Evolutionary conservation across 2,113 vertebrate genomes (phyloP).

Genomic region (Nettapus auritus): DNA sequence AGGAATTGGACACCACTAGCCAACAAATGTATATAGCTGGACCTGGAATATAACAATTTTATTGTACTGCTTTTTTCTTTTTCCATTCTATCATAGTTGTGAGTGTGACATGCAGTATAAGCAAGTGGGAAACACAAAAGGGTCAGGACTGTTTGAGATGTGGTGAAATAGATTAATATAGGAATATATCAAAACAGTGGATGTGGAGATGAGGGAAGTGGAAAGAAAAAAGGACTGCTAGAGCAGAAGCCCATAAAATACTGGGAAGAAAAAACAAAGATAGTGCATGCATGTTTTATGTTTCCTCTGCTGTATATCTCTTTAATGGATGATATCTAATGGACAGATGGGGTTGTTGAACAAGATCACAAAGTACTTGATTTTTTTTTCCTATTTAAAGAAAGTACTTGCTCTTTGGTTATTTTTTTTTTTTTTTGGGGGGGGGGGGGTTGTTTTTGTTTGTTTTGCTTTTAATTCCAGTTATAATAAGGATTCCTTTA

Average conservation of each 20-base stretch:
- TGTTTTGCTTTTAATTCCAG: not conserved
- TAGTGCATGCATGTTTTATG: not conserved
- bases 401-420: not conserved
- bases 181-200: not conserved
- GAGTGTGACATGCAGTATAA: not conserved
- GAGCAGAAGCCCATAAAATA: not conserved
- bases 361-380: not conserved
- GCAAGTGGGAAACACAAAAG: not conserved
- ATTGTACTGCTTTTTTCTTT: accelerated
- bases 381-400: not conserved
- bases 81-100: not conserved
- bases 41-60: not conserved
- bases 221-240: not conserved
- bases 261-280: not conserved
- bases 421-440: too few species aligned
- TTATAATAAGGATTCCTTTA: not conserved
- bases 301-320: not conserved
- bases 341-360: not conserved
- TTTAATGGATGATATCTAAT: not conserved
- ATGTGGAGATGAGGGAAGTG: not conserved
- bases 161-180: not conserved
- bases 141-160: not conserved
- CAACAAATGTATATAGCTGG: not conserved
- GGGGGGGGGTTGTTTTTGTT: too few species aligned
- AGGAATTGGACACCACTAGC: not conserved